Evolutionary conservation across 2,888 invertebrate species (phyloP).

Genomic region (Dasypogon diadema): DNA sequence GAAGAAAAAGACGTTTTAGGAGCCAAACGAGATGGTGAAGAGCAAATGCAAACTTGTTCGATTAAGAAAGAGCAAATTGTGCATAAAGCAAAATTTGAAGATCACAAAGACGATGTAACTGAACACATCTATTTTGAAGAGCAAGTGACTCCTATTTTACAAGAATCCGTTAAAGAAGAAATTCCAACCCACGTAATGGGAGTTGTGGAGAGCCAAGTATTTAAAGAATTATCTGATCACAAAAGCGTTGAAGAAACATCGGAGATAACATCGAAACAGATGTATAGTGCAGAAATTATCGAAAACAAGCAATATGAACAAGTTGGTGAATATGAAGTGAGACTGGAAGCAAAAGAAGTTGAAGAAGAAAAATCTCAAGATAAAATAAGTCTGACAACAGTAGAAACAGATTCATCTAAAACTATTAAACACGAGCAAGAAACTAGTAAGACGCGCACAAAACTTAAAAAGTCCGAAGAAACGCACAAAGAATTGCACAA

Average conservation of each 20-base stretch:
- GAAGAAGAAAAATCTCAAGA: background rate
- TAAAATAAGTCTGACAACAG: background rate
- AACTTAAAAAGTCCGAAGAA: background rate
- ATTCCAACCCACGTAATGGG: constrained; percentile 58
- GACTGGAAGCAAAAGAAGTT: background rate
- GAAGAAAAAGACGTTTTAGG: background rate
- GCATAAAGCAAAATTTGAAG: constrained; percentile 3
- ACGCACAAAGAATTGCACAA: constrained; percentile 20
- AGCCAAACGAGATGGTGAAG: background rate
- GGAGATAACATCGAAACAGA: constrained; percentile 56
- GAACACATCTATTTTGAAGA: constrained; percentile 51
- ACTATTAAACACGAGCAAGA: background rate
- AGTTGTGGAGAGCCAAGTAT: constrained; percentile 53
- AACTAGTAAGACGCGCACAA: constrained; percentile 9
- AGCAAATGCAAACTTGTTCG: background rate
- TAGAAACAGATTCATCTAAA: constrained; percentile 11
- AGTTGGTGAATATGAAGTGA: constrained; percentile 36
- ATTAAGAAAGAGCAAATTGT: background rate
- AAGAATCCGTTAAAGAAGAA: constrained; percentile 56
- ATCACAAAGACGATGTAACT: background rate
- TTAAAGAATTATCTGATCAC: constrained; percentile 51
- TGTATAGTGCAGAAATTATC: constrained; percentile 57
- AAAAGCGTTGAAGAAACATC: constrained; percentile 51
- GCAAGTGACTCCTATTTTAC: constrained; percentile 49
- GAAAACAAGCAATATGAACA: constrained; percentile 51